phyloP scores from a whole-genome alignment of 2,888 invertebrate genomes.

The Yponomeuta sedellus region DNA sequence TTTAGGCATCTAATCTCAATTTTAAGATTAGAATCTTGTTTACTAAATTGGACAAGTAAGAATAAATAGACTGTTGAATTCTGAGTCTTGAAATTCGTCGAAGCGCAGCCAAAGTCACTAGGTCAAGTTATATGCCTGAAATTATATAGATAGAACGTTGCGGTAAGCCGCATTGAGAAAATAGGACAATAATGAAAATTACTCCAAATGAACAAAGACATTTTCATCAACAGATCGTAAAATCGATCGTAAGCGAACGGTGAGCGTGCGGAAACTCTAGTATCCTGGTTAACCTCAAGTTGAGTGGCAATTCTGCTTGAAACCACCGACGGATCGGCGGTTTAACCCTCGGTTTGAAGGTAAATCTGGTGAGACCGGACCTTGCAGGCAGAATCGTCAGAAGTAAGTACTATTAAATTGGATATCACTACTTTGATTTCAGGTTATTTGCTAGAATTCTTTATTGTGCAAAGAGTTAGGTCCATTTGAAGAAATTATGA shows the following conservation, averaged over 20 bases:
- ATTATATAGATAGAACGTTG: too few species aligned
- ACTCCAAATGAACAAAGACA: not conserved
- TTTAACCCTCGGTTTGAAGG: not conserved
- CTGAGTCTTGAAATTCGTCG: too few species aligned
- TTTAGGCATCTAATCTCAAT: too few species aligned
- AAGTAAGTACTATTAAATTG: not conserved
- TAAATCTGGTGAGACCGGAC: not conserved
- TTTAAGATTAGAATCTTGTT: too few species aligned
- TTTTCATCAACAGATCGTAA: not conserved
- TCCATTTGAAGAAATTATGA: too few species aligned
- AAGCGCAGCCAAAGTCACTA: too few species aligned
- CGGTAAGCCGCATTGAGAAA: too few species aligned
- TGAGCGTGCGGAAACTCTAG: not conserved
- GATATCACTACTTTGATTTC: not conserved
- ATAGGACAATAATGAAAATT: too few species aligned
- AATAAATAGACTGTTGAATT: too few species aligned
- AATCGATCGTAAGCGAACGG: not conserved
- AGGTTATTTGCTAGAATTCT: not conserved
- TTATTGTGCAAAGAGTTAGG: too few species aligned
- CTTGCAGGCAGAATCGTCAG: not conserved
- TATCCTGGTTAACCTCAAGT: not conserved
- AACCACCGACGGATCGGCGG: not conserved
- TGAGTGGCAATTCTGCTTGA: not conserved
- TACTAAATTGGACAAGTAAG: too few species aligned
- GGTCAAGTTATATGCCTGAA: too few species aligned